Evolutionary conservation across 2,888 invertebrate genomes (phyloP), one percentile per base, ranked within the genome.

Genomic region (Xestia ashworthii): DNA sequence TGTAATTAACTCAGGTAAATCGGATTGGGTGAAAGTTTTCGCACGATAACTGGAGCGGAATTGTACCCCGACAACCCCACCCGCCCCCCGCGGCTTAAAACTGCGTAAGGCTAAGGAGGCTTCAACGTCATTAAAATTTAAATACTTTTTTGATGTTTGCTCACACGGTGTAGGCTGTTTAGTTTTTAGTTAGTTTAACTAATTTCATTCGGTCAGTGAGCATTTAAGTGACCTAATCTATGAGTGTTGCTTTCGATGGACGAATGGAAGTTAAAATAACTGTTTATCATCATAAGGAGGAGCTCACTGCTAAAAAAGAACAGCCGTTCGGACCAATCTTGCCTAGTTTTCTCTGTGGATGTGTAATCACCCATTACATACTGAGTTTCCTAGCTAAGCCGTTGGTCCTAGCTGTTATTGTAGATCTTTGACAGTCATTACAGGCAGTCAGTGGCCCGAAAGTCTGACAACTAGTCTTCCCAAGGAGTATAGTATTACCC

Each of bases 1-100:
- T 93, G 94, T 95, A 95, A 95, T 95, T 95, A 95, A 95, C 94
- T 93, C 95, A 95, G 95, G 95, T 95, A 95, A 95, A 95, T 95
- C 95, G 95, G 95, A 95, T 95, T 94, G 93, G 93, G 92, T 89
- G 93, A 94, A 95, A 95, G 94, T 95, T 95, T 95, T 94, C 94
- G 93, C 93, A 91, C 94, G 95, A 94, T 94, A 95, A 95, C 95
- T 94, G 93, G 94, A 91, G 94, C 94, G 94, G 93, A 94, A 94
- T 91, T 86, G 88, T 89, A 76, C 78, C 85, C 83, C 80, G 25
- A n/a, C n/a, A n/a, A n/a, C 78, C 84, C 83, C 80, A 16, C 76
- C 82, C 32, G 8, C 71, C 76, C 67, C 81, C 78, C 55, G 65
- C 73, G 74, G 81, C 81, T 88, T 86, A 88, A 88, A 85, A 83